A percentile compares a stretch with the other conserved stretches of the same genome.
Evolutionary conservation across 2,888 invertebrate genomes (phyloP).

Genomic region (Cephus pulcher): DNA sequence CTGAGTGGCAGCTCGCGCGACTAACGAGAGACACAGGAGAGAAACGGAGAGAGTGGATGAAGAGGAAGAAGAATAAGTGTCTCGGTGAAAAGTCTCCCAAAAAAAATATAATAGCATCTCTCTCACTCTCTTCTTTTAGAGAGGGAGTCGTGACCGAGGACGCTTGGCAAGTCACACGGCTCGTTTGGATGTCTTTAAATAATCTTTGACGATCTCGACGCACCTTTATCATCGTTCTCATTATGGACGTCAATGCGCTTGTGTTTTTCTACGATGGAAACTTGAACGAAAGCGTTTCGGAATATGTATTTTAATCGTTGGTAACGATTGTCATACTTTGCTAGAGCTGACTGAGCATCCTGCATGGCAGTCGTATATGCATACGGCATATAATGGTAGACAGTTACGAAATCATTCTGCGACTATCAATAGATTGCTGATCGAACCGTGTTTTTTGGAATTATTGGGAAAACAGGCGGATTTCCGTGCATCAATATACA

Average conservation of each 20-base stretch:
- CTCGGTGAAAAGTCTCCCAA: not conserved
- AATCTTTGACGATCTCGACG: constrained; percentile 24
- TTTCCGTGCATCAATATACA: not conserved
- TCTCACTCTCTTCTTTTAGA: not conserved
- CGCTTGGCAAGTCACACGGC: constrained; percentile 41
- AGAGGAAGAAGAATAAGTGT: constrained; percentile 1
- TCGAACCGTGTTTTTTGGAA: not conserved
- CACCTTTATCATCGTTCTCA: not conserved
- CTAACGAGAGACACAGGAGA: not conserved
- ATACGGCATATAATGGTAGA: not conserved
- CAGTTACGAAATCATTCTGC: not conserved
- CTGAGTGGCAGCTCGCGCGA: not conserved
- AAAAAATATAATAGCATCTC: not conserved
- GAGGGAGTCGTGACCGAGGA: constrained; percentile 19
- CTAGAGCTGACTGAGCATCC: not conserved
- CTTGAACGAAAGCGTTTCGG: not conserved
- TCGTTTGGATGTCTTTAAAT: constrained; percentile 41
- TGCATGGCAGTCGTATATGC: not conserved
- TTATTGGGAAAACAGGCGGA: not conserved
- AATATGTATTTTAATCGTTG: not conserved
- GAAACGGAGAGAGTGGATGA: not conserved
- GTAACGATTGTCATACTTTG: not conserved
- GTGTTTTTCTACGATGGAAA: not conserved
- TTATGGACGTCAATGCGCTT: not conserved
- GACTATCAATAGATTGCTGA: not conserved